Base-by-base conservation (phyloP, 2,797 vertebrate species). In the Cirrhinus mrigala region DNA sequence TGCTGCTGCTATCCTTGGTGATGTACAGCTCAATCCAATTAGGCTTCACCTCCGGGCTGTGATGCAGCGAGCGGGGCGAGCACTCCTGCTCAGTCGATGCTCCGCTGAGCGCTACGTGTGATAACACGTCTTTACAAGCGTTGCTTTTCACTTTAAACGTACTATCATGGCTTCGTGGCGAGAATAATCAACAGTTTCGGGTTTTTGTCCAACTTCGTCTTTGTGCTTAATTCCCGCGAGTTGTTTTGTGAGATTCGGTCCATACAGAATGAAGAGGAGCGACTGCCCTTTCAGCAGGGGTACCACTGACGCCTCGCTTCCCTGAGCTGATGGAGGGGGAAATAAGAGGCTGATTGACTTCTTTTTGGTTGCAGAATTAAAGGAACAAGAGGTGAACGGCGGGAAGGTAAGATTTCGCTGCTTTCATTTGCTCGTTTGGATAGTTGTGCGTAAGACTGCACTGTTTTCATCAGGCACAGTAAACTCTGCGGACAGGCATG, bases 1-100 rank as follows among this genome's bases (percentile, higher is more conserved):
- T 93, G 91, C 93, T 94, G 93, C 83, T 83, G 85, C 81, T 89
- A 83, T 94, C 94, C 94, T 93, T 92, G 91, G 94, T 95, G 91
- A 94, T 95, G 93, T 92, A 93, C 87, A 87, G 83, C 90, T 89
- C 91, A 94, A 95, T 95, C 94, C 94, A 92, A 93, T 93, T 93
- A 93, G 91, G 88, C 85, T 90, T 91, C 90, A 89, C 86, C 92
- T 91, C 89, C 89, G 90, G 89, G 88, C 89, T 84, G 91, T 77
- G 86, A 89, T 91, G 91, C 90, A 88, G 91, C 81, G 84, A 82
- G 88, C 79, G 88, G 86, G 85, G 70, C 75, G 58, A 66, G 33
- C 79, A 37, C 58, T 79, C 54, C 18, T 71, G 83, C 37, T 82
- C 82, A 86, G 81, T 77, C 89, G 71, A 81, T 58, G 86, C 85